Base-by-base conservation (phyloP, 2,797 vertebrate species). In the Glossophaga mutica region DNA sequence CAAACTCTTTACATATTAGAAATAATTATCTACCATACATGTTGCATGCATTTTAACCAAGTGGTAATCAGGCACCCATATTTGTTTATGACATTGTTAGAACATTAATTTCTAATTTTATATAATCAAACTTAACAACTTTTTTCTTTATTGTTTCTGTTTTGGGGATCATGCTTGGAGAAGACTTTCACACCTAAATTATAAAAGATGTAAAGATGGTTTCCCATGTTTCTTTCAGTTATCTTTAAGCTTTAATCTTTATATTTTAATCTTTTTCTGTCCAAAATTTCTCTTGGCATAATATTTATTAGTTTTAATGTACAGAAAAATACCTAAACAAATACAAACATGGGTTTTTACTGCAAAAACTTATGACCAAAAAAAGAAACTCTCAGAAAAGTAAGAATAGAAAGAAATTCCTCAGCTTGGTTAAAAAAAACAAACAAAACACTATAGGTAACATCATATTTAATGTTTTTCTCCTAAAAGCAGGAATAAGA, bases 131-230 rank as follows among this genome's bases (percentile, higher is more conserved):
- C 48, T 44, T 77, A 85, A 76, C 65, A 87, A 67, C 44, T 32
- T 87, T 96, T 81, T 83, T 59, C 55, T 91, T 94, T 62, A 79
- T 46, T 8, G 55, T 77, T 81, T 96, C 46, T 94, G 11, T 7
- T 82, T 93, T 94, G 22, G 6, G 65, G 11, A 8, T 68, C 81
- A 68, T 22, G 8, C 15, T 94, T 57, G 68, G 37, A 76, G 32
- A 77, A 9, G 26, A 86, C 19, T 83, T 50, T n/a, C 26, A 84
- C 0, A n/a, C 5, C 70, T 87, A 85, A 76, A 70, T 83, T 87
- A 85, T 32, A 74, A 88, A 97, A 86, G 2, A 65, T 65, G 57
- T 16, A 57, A 76, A 86, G 22, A 83, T 39, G 6, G 82, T 77
- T 71, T 46, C 52, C n/a, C 32, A 19, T 57, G 19, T 55, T 87